phyloP scores from a whole-genome alignment of 2,113 vertebrate genomes.

The Laticauda laticaudata region DNA sequence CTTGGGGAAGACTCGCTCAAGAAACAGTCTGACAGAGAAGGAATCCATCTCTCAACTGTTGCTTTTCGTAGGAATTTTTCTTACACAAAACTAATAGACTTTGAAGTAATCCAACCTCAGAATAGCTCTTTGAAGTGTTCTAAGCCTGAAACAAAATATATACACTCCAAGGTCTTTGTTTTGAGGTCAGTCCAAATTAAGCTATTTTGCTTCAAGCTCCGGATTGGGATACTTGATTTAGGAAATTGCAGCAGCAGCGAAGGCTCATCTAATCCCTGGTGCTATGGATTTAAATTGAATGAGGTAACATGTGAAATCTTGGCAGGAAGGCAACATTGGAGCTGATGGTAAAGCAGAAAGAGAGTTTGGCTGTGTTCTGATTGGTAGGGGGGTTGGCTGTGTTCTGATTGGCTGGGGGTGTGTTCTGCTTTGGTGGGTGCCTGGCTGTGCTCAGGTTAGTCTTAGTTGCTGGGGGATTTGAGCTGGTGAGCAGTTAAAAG shows the following conservation, averaged over 20 bases:
- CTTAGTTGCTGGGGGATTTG: too few relatives aligned
- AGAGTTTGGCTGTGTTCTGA: too few relatives aligned
- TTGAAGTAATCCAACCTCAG: background rate
- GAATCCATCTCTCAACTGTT: background rate
- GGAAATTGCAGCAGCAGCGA: background rate
- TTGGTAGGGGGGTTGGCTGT: too few relatives aligned
- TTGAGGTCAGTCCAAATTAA: background rate
- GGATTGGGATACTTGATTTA: background rate
- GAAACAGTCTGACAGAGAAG: background rate
- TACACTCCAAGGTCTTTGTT: background rate
- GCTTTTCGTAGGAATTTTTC: background rate
- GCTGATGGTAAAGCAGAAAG: background rate
- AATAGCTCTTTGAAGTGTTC: background rate
- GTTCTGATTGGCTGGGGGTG: too few relatives aligned
- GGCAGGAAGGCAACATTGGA: background rate
- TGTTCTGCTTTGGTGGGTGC: too few relatives aligned
- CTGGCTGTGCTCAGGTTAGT: too few relatives aligned
- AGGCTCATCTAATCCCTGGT: background rate
- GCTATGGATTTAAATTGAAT: background rate
- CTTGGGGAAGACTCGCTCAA: background rate
- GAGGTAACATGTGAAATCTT: background rate
- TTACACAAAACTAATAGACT: background rate
- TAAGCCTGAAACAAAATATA: background rate
- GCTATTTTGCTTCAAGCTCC: background rate
- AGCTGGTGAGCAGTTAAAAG: too few relatives aligned